These are phyloP conservation scores for Luehdorfia chinensis DNA, from an alignment of 1,140 invertebrate genomes.

Conservation along the genomic window DNA sequence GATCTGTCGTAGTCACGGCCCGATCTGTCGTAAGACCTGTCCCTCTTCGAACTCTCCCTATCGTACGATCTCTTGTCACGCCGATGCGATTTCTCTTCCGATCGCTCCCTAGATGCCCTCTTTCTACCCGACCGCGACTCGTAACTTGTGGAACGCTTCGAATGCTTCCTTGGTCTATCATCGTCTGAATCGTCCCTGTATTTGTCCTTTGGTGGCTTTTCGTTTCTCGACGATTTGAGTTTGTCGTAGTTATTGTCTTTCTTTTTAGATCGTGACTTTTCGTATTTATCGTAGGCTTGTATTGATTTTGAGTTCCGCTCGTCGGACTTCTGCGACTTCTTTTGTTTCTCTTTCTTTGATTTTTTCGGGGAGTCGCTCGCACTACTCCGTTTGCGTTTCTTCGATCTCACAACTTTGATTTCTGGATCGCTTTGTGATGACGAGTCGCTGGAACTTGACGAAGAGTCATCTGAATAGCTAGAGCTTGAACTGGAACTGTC, in stretches of 20 bases:
- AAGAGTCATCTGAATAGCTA: constrained; percentile 52
- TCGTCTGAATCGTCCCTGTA: constrained; percentile 59
- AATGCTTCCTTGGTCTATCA: constrained; percentile 44
- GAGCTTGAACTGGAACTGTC: constrained; percentile 36
- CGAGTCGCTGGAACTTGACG: constrained; percentile 41
- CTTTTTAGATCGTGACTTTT: constrained; percentile 40
- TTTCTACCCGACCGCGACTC: constrained; percentile 46
- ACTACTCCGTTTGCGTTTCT: constrained; percentile 60
- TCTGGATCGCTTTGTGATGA: constrained; percentile 51
- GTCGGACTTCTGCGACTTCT: constrained; percentile 46
- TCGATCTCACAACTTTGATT: constrained; percentile 34
- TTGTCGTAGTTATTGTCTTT: constrained; percentile 49
- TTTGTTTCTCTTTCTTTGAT: constrained; percentile 49
- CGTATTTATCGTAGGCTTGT: constrained; percentile 36
- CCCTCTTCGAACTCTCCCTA: constrained; percentile 21
- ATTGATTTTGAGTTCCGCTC: constrained; percentile 48
- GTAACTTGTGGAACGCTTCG: constrained; percentile 51
- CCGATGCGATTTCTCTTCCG: constrained; percentile 41
- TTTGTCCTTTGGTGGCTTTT: constrained; percentile 43
- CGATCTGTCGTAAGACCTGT: constrained; percentile 17
- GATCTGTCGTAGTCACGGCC: constrained; percentile 12
- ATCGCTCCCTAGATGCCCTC: constrained; percentile 38
- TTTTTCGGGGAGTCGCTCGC: constrained; percentile 41
- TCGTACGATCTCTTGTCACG: constrained; percentile 53
- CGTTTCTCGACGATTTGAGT: constrained; percentile 42